Base-by-base conservation (phyloP, 2,113 vertebrate species). In the Macheiramphus alcinus region DNA sequence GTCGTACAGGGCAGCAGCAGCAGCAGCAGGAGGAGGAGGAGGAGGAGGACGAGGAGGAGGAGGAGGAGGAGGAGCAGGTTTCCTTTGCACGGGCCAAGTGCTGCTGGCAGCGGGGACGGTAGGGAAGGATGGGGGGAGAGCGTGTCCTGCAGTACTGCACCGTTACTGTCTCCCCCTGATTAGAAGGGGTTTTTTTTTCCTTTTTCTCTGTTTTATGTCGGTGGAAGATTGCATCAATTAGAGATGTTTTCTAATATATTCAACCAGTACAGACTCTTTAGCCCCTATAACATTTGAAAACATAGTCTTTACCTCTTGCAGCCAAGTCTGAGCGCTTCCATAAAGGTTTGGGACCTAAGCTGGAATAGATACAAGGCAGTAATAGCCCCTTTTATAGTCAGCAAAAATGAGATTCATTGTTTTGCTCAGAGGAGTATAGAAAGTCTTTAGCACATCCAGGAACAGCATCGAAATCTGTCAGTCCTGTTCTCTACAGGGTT, bases 141-240 rank as follows among this genome's bases (percentile, higher is more conserved):
- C 14, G 8, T 50, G 36, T 62, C 70, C 50, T 66, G 63, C 53
- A 38, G 16, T 36, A 11, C 58, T 70, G 36, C 43, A 38, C 18
- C 11, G 14, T 65, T 73, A 53, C 36, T 42, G 19, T 74, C 22
- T 26, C 17, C 14, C 25, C 47, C 43, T 93, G 36, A 20, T 43
- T 7, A 62, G 42, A 58, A 43, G 23, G 9, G 2, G 0, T 0
- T 10, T 4, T 25, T 55, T 55, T 16, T 21, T 7, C 18, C 9
- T 65, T 66, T 76, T 84, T 15, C 43, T 84, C 19, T 59, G 25
- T 6, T 62, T 87, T 85, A 20, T 62, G 26, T 59, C 56, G 65
- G 56, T 81, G 70, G 38, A 90, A 71, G 32, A 16, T 42, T 59
- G 47, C 7, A 15, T 61, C 23, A 72, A 71, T 47, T 62, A 52